Base-by-base conservation (phyloP, 37 sponge, comb jelly and placozoan species). In the Cliona cf. orientalis region DNA sequence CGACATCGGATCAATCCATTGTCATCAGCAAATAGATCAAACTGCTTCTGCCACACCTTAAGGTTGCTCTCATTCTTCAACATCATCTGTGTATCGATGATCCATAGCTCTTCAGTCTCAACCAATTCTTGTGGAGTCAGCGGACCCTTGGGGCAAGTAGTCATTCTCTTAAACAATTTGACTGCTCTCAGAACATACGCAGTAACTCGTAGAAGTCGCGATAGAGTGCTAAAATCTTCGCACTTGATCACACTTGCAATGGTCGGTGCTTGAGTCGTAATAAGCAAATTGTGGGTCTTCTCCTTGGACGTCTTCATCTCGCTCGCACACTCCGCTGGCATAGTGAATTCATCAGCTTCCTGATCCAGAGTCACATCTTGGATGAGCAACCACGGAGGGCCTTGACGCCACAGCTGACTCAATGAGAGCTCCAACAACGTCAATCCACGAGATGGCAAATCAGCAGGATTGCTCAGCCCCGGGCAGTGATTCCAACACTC, bases 171-270 rank as follows among this genome's bases (percentile, higher is more conserved):
- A n/a, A n/a, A n/a, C 5, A 71, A 14, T 31, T 33, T 67, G 14
- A 80, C 38, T 1, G 46, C 66, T 34, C 37, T 66, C 36, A 31
- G 29, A 14, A 66, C 69, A 80, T 80, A 80, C n/a, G 69, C 80
- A 5, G 80, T 80, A 11, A 68, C 70, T 2, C 69, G 2, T 11
- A 68, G 36, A 2, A 80, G 80, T 4, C 67, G 38, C 22, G 12
- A 21, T 6, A 66, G n/a, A 0, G 68, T 35, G 34, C 69, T 69
- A 58, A 32, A 80, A 1, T 45, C 26, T 2, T 42, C 38, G 31
- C 25, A 21, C 7, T 42, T 49, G 29, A 80, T 80, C 1, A 46
- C 57, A 25, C 26, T 21, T 3, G 2, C 4, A 29, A 41, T 44
- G 42, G 43, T 34, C 6, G 12, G 23, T 14, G 29, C 26, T 7